Conservation (phyloP, 2,888 invertebrate species). For the Megamerina dolium region DNA sequence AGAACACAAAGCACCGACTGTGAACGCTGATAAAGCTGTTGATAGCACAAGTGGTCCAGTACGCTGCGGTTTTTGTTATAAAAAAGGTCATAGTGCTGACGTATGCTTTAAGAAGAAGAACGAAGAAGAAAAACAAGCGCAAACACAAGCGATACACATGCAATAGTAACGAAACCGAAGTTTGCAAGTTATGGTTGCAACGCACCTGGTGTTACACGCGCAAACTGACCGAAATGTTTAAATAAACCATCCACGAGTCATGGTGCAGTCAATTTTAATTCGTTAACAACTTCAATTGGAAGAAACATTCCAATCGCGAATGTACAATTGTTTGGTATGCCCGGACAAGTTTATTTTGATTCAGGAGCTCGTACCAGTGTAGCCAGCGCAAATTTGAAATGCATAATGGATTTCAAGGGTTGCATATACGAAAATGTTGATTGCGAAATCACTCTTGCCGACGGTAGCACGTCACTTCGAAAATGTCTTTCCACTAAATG, state of each 20-base stretch:
- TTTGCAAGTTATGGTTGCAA: constrained; percentile 15
- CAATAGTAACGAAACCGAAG: constrained; percentile 8
- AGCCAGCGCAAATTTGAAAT: constrained; percentile 6
- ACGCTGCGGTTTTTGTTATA: no score
- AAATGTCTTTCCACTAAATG: constrained; percentile 11
- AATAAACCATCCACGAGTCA: constrained; percentile 5
- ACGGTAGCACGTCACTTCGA: constrained; percentile 9
- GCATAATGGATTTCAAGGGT: constrained; percentile 5
- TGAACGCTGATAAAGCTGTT: not conserved
- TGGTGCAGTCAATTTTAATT: constrained; percentile 9
- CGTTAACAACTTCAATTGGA: not conserved
- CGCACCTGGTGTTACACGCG: constrained; percentile 11
- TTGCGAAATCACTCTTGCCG: constrained; percentile 2
- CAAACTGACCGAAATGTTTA: constrained; percentile 14
- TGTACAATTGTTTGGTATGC: constrained; percentile 10
- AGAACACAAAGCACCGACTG: no score
- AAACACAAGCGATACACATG: not conserved
- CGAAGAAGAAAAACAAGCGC: not conserved
- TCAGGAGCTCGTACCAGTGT: constrained; percentile 13
- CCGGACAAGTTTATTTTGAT: constrained; percentile 16
- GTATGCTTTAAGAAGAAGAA: constrained; percentile 5
- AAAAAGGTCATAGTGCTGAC: constrained; percentile 1
- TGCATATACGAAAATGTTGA: not conserved
- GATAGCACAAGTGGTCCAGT: not conserved
- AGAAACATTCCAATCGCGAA: constrained; percentile 5